Evolutionary conservation across 2,888 invertebrate genomes (phyloP).

Genomic region (Lasioglossum marginatum): DNA sequence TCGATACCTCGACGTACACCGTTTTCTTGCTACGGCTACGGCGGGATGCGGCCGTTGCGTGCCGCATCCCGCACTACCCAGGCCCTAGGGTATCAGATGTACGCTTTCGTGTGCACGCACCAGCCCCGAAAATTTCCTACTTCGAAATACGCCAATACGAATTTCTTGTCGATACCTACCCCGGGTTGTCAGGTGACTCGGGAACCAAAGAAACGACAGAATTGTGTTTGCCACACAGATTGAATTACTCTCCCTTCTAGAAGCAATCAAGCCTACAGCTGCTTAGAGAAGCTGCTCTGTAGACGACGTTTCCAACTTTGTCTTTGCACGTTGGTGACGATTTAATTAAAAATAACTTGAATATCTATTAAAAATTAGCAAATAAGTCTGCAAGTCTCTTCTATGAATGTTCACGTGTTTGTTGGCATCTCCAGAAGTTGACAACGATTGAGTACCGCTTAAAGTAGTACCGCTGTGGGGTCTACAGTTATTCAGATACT

Average conservation of each 20-base stretch:
- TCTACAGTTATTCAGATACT: background rate
- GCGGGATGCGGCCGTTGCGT: too few relatives aligned
- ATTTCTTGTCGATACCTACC: background rate
- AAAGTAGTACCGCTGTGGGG: background rate
- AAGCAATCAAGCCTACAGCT: background rate
- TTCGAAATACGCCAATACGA: background rate
- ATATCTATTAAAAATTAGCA: too few relatives aligned
- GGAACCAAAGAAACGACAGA: conserved; percentile 6
- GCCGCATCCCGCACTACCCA: conserved; percentile 27
- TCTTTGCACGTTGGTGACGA: background rate
- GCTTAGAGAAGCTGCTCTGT: background rate
- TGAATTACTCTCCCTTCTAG: background rate
- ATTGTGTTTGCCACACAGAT: background rate
- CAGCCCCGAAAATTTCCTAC: background rate
- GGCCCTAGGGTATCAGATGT: conserved; percentile 52
- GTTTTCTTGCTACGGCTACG: conserved; percentile 56
- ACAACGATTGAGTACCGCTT: background rate
- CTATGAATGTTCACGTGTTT: background rate
- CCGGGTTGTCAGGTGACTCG: background rate
- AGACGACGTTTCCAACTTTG: background rate
- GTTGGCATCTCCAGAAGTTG: background rate
- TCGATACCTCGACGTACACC: conserved; percentile 61
- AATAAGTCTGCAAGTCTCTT: too few relatives aligned
- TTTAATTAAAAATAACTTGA: background rate
- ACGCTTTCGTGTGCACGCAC: conserved; percentile 47